Evolutionary conservation across 2,888 invertebrate genomes (phyloP).

Genomic region (Drosophila tanythrix): DNA sequence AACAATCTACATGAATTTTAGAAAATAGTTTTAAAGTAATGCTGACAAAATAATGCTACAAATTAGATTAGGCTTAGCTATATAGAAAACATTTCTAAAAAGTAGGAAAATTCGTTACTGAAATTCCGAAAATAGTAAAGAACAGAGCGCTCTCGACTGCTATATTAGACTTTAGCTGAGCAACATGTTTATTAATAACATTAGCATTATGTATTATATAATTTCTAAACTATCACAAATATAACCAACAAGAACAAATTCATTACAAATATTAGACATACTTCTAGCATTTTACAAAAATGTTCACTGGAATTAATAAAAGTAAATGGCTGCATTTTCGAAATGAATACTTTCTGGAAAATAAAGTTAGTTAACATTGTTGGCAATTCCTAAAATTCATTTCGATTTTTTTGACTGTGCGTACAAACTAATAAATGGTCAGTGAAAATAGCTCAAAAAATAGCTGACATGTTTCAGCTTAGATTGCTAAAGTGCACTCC

Average conservation of each 20-base stretch:
- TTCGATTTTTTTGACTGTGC: neutral
- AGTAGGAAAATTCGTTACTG: neutral
- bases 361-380: neutral
- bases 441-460: conserved; percentile 35
- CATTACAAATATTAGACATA: neutral
- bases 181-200: neutral
- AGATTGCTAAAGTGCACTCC: conserved; percentile 24
- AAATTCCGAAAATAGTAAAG: neutral
- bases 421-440: neutral
- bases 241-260: neutral
- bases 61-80: neutral
- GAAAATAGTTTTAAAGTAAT: no score
- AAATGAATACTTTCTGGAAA: neutral
- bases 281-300: neutral
- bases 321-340: neutral
- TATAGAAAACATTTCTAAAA: neutral
- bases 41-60: neutral
- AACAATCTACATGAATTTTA: neutral
- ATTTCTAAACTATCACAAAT: neutral
- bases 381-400: neutral
- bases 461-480: conserved; percentile 33
- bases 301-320: neutral
- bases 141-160: neutral
- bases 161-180: neutral
- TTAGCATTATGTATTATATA: neutral